These are phyloP conservation scores for Drosophila infuscata DNA, from an alignment of 2,888 invertebrate genomes.

Conservation along the genomic window DNA sequence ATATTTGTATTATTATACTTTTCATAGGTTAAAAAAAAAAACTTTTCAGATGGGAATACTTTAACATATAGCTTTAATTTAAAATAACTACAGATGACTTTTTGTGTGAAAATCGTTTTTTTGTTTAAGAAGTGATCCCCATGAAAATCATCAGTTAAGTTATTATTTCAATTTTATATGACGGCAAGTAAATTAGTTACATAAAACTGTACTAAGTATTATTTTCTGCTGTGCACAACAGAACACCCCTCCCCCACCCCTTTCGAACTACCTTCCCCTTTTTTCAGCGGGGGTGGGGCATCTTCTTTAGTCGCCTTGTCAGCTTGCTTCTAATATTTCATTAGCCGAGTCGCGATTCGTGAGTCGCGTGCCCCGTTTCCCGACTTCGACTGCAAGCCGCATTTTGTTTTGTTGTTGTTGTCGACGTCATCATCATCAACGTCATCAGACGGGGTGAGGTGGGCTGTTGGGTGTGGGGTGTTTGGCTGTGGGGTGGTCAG, in stretches of 20 bases:
- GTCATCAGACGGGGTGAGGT: slow-evolving; percentile 15
- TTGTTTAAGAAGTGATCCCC: not conserved
- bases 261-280: not conserved
- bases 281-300: slow-evolving; percentile 18
- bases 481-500: not conserved
- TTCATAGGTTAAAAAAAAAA: not conserved
- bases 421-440: slow-evolving; percentile 28
- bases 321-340: slow-evolving; percentile 74
- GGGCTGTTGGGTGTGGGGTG: not conserved
- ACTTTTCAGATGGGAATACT: not conserved
- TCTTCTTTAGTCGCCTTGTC: slow-evolving; percentile 66
- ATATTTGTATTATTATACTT: not conserved
- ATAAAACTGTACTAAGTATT: not conserved
- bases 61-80: not conserved
- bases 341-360: slow-evolving; percentile 62
- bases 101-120: not conserved
- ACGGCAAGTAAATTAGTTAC: not conserved
- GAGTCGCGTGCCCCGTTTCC: slow-evolving; percentile 50
- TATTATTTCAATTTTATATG: not conserved
- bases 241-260: not conserved
- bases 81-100: not conserved
- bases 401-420: not conserved
- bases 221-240: slow-evolving; percentile 4
- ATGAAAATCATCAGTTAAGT: not conserved
- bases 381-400: slow-evolving; percentile 21